phyloP scores from a whole-genome alignment of 2,113 vertebrate genomes.

The Myotis davidii region DNA sequence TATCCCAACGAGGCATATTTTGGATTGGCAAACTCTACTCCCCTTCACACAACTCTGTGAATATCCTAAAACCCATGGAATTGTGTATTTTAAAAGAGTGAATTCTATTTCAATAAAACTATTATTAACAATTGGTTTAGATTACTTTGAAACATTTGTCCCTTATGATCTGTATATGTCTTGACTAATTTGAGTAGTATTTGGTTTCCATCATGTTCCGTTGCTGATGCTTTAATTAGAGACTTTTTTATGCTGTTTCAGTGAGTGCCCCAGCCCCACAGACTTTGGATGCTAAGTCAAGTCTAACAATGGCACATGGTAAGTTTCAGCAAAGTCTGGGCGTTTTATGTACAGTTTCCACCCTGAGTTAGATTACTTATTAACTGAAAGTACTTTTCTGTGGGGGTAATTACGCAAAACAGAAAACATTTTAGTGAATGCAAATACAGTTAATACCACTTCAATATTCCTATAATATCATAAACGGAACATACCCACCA shows the following conservation, averaged over 20 bases:
- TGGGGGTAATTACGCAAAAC: not conserved
- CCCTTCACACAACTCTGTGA: not conserved
- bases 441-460: not conserved
- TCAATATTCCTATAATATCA: not conserved
- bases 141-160: not conserved
- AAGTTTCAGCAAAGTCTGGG: conserved; percentile 41
- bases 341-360: not conserved
- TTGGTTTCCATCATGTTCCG: not conserved
- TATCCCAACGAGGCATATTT: not conserved
- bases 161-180: not conserved
- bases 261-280: conserved; percentile 41
- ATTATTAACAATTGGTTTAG: not conserved
- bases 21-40: not conserved
- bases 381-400: conserved; percentile 56
- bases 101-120: not conserved
- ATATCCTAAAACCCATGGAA: not conserved
- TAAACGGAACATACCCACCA: not conserved
- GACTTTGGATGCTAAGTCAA: conserved; percentile 51
- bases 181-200: not conserved
- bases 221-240: not conserved
- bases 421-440: not conserved
- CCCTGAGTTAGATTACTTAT: conserved; percentile 63
- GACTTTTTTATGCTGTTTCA: conserved; percentile 57
- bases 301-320: conserved; percentile 61
- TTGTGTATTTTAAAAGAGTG: not conserved